Evolutionary conservation across 1,140 invertebrate species (phyloP), one percentile per base, ranked within the genome.

Genomic region (Meloidogyne floridensis): DNA sequence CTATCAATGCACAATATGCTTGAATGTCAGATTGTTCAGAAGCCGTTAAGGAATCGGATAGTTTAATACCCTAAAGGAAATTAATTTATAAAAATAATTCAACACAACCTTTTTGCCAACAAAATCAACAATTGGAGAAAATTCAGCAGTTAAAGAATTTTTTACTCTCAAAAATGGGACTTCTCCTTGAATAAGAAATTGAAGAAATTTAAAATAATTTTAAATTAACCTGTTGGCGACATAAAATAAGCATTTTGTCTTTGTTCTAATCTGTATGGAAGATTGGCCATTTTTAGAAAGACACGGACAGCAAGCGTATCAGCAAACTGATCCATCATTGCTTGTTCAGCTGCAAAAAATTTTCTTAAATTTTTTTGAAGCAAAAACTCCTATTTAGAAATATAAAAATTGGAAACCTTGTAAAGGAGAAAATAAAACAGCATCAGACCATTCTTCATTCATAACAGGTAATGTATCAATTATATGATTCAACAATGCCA

Each of bases 81-180:
- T 15, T 10, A n/a, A 70, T 20, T 20, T 53, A 47, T n/a, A 10
- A 69, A 47, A 32, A 51, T 75, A 32, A 75, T 32, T 32, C 47
- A 70, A 87, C 75, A 87, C 32, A 88, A 93, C 93, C 91, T 96
- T 97, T 81, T 93, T 93, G 43, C 93, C 93, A 11, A 96, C 93
- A 91, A 96, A 95, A 85, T 94, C 93, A 0, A 96, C 94, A 81
- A 98, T 96, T 0, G 94, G 93, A 84, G 97, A 95, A 86, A 98
- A 93, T 90, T 96, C 96, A 0, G 96, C 93, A 8, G 96, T 92
- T 0, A 97, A 92, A 89, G 95, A 96, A 2, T 93, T 93, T 0
- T 95, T 95, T 85, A 94, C 94, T 89, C 95, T 94, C 80, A 98
- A 93, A 88, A 98, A 96, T 0, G 96, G 96, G 56, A 98, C 94